Percentiles rank a stretch among this genome's conserved stretches.
phyloP scores from a whole-genome alignment of 1,140 invertebrate genomes.

The Latrodectus geometricus region DNA sequence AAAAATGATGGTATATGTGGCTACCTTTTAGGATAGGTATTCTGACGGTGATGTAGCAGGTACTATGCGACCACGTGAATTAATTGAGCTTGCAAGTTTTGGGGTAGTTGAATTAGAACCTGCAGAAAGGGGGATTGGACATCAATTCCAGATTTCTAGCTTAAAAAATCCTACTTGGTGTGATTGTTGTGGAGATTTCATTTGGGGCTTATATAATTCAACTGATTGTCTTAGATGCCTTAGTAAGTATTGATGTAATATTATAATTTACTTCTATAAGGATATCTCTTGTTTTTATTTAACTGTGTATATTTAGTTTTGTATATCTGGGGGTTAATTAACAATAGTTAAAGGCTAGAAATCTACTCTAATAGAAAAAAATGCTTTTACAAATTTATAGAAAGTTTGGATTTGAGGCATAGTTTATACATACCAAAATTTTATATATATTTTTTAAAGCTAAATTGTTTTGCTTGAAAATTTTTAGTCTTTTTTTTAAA shows the following conservation, averaged over 20 bases:
- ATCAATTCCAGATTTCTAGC: conserved; percentile 62
- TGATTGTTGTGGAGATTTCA: conserved; percentile 73
- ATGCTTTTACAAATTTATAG: too few relatives aligned
- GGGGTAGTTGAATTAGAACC: conserved; percentile 65
- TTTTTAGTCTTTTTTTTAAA: too few relatives aligned
- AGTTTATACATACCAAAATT: too few relatives aligned
- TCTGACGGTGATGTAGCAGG: conserved; percentile 58
- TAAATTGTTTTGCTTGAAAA: too few relatives aligned
- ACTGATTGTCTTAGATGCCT: conserved; percentile 60
- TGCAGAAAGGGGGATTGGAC: conserved; percentile 64
- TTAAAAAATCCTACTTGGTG: conserved; percentile 72
- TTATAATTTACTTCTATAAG: too few relatives aligned
- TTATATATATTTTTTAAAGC: too few relatives aligned
- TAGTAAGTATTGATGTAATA: conserved; percentile 25
- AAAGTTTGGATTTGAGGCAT: too few relatives aligned
- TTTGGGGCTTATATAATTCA: conserved; percentile 69
- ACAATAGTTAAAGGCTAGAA: too few relatives aligned
- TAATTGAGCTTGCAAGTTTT: conserved; percentile 66
- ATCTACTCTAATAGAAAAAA: too few relatives aligned
- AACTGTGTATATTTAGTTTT: too few relatives aligned
- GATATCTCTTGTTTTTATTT: too few relatives aligned
- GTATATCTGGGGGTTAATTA: too few relatives aligned
- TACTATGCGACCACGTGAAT: conserved; percentile 63
- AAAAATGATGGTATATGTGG: not conserved
- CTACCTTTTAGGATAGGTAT: conserved; percentile 42